Evolutionary conservation across 2,888 invertebrate genomes (phyloP).

Genomic region (Buathra laborator): DNA sequence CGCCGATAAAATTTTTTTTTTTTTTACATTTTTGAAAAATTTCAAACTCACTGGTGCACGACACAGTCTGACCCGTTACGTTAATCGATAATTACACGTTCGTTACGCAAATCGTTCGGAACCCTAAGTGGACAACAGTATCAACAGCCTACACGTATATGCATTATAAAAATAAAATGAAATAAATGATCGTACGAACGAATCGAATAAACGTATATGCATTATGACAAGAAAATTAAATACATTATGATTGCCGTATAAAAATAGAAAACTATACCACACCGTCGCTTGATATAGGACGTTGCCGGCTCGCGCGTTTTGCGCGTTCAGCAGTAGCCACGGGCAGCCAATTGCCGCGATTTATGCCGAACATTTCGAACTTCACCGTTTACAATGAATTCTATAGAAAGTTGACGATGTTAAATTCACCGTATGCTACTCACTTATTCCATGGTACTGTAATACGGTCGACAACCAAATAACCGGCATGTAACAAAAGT

Average conservation of each 20-base stretch:
- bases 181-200: neutral
- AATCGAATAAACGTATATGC: neutral
- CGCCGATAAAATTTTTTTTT: neutral
- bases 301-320: constrained; percentile 23
- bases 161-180: constrained; percentile 4
- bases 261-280: constrained; percentile 36
- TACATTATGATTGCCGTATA: neutral
- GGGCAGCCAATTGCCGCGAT: constrained; percentile 20
- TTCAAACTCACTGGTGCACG: neutral
- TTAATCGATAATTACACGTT: neutral
- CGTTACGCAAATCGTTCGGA: constrained; percentile 40
- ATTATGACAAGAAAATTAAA: too few relatives aligned
- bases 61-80: neutral
- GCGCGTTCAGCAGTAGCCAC: constrained; percentile 3
- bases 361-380: constrained; percentile 39
- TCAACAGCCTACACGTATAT: neutral
- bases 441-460: neutral
- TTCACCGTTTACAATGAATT: constrained; percentile 55
- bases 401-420: constrained; percentile 62
- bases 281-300: neutral
- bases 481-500: neutral
- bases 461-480: neutral
- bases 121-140: constrained; percentile 15
- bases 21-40: neutral
- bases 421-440: constrained; percentile 33